Evolutionary conservation across 2,888 invertebrate species (phyloP).

Genomic region (Synergus laeviventris): DNA sequence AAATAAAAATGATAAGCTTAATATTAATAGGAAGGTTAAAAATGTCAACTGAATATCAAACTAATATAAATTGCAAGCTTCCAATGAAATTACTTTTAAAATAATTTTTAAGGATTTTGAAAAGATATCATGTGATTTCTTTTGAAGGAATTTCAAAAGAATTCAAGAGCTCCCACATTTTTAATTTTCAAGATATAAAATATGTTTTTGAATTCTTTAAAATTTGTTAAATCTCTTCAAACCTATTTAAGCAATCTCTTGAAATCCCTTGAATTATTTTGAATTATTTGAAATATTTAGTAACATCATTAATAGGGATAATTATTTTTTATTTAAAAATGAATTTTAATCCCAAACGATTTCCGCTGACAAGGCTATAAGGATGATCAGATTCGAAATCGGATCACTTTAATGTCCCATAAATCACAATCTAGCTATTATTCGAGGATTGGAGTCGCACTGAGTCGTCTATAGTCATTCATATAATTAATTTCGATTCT

Average conservation of each 20-base stretch:
- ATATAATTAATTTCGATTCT: constrained; percentile 4
- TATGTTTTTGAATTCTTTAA: too few relatives aligned
- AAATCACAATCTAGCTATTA: constrained; percentile 6
- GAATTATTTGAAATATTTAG: too few relatives aligned
- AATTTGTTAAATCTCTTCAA: too few relatives aligned
- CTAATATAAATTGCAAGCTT: too few relatives aligned
- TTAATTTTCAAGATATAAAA: too few relatives aligned
- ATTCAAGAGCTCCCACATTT: too few relatives aligned
- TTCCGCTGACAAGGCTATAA: not conserved
- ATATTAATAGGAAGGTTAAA: not conserved
- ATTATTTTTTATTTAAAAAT: not conserved
- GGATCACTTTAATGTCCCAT: not conserved
- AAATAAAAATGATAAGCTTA: not conserved
- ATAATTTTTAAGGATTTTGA: too few relatives aligned
- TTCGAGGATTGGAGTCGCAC: not conserved
- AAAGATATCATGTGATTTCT: too few relatives aligned
- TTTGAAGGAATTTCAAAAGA: too few relatives aligned
- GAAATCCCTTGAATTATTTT: too few relatives aligned
- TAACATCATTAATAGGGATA: not conserved
- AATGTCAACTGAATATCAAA: not conserved
- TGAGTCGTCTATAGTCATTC: constrained; percentile 9
- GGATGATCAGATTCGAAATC: constrained; percentile 6
- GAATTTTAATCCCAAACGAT: not conserved
- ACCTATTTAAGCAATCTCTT: too few relatives aligned
- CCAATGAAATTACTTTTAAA: too few relatives aligned